Conservation (phyloP, 2,888 invertebrate genomes). For the Platerodrilus igneus region DNA sequence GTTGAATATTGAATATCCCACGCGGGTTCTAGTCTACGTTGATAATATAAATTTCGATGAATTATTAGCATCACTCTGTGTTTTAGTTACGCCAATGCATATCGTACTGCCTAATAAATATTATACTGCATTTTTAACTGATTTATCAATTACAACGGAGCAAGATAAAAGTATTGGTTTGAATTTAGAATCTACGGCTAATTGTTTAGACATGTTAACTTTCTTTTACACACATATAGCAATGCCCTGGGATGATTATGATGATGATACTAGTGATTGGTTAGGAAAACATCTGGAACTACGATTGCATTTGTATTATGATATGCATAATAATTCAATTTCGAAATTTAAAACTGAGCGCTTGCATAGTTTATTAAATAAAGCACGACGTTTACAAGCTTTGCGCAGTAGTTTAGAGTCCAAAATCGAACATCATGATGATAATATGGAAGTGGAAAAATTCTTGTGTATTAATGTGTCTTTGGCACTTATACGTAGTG, state of each 20-base stretch:
- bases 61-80: constrained; percentile 55
- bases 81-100: constrained; percentile 60
- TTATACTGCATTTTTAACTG: constrained; percentile 56
- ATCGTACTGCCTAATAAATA: constrained; percentile 58
- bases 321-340: constrained; percentile 53
- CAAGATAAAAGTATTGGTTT: constrained; percentile 55
- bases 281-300: constrained; percentile 52
- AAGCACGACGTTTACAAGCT: constrained; percentile 52
- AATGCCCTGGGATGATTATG: constrained; percentile 69
- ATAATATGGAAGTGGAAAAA: constrained; percentile 42
- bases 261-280: constrained; percentile 59
- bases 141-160: constrained; percentile 61
- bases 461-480: constrained; percentile 55
- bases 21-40: constrained; percentile 58
- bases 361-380: constrained; percentile 51
- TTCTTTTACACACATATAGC: constrained; percentile 63
- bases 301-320: constrained; percentile 55
- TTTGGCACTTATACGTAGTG: constrained; percentile 54
- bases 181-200: constrained; percentile 58
- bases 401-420: constrained; percentile 49
- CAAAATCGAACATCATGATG: constrained; percentile 45
- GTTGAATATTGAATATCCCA: constrained; percentile 62
- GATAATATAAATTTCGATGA: constrained; percentile 54
- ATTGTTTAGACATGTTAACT: constrained; percentile 60
- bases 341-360: constrained; percentile 51